Conservation (phyloP, 2,797 vertebrate genomes). For the Coendou prehensilis region DNA sequence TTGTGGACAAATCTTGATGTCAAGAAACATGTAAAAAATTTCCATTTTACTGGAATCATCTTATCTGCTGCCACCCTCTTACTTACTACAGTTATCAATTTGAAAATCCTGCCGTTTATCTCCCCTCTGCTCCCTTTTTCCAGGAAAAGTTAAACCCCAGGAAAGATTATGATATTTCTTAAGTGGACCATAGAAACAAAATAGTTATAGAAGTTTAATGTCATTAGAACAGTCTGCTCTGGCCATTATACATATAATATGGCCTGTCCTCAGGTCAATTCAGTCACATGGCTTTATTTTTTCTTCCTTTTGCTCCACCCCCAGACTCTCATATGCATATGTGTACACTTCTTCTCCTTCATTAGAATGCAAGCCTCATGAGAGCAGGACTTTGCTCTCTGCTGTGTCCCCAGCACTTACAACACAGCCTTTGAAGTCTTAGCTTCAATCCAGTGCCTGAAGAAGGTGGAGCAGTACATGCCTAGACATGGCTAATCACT, state of each 20-base stretch:
- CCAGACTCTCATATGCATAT: too few species aligned
- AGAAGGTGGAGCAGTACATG: not conserved
- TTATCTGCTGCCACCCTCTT: not conserved
- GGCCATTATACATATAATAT: not conserved
- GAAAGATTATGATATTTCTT: slow-evolving; percentile 42
- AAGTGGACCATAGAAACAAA: not conserved
- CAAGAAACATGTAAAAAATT: not conserved
- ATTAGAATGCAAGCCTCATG: not conserved
- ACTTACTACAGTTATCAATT: not conserved
- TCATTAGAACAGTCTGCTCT: not conserved
- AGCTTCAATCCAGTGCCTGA: not conserved
- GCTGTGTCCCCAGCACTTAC: not conserved
- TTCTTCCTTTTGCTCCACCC: not conserved
- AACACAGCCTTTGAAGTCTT: not conserved
- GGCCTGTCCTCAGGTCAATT: not conserved
- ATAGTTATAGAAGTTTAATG: not conserved
- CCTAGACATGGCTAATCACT: not conserved
- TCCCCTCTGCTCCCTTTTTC: not conserved
- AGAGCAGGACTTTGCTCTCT: not conserved
- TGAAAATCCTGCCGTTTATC: not conserved
- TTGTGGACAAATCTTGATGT: not conserved
- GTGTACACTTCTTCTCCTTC: not conserved
- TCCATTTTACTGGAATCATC: not conserved
- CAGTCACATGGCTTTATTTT: not conserved
- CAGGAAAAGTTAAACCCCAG: not conserved